Percentiles rank a stretch among this genome's conserved stretches.
These are phyloP conservation scores for Grallaria varia DNA, from an alignment of 2,113 vertebrate genomes.

Conservation along the genomic window DNA sequence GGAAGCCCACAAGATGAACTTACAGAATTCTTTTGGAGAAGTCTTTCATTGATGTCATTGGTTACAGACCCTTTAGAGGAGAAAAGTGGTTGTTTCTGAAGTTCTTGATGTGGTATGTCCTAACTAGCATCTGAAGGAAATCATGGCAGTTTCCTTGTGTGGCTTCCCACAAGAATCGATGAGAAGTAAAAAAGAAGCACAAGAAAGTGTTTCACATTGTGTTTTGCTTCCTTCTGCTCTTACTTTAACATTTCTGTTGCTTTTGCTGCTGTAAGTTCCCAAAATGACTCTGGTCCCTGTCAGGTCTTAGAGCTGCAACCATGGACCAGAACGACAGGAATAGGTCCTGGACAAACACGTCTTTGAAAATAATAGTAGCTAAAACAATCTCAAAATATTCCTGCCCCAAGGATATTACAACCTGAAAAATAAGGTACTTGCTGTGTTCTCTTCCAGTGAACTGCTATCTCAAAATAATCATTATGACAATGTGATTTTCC, in stretches of 20 bases:
- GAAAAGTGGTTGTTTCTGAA: background rate
- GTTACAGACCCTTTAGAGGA: background rate
- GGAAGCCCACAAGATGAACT: rapidly evolving
- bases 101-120: background rate
- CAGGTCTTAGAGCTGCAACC: background rate
- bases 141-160: background rate
- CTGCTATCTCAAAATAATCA: background rate
- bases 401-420: background rate
- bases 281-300: background rate
- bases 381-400: background rate
- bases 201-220: background rate
- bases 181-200: background rate
- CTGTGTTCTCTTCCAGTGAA: background rate
- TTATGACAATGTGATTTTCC: background rate
- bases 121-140: background rate
- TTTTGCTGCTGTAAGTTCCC: background rate
- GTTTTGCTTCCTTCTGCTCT: background rate
- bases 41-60: background rate
- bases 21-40: background rate
- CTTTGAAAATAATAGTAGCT: background rate
- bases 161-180: background rate
- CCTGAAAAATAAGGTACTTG: background rate
- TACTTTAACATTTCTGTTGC: background rate
- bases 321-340: background rate
- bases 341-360: background rate